Conservation (phyloP, 2,113 vertebrate genomes). For the Forbesichthys papilliferus region DNA sequence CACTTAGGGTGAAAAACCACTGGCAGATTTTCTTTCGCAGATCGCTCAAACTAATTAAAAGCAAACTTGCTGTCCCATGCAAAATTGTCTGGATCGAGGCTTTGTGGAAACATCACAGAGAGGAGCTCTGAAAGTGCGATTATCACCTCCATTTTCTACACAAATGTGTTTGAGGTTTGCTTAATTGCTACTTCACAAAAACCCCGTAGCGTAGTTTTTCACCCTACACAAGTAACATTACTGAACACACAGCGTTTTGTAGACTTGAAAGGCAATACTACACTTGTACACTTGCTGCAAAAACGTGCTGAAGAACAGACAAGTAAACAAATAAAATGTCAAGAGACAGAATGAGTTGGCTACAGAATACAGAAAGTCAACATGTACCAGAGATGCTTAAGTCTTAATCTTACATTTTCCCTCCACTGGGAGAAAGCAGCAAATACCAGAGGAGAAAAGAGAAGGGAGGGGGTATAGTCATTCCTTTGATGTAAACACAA, state of each 20-base stretch:
- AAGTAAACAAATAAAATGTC: neutral
- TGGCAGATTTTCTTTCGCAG: slow-evolving; percentile 59
- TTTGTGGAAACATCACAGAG: slow-evolving; percentile 48
- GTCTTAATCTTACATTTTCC: slow-evolving; percentile 76
- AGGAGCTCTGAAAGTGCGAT: slow-evolving; percentile 33
- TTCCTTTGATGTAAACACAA: slow-evolving; percentile 70
- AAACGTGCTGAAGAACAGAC: neutral
- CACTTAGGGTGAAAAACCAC: slow-evolving; percentile 70
- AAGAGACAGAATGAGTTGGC: neutral
- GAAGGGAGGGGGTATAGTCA: slow-evolving; percentile 67
- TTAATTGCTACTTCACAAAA: slow-evolving; percentile 46
- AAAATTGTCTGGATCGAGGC: slow-evolving; percentile 44
- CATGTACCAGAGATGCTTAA: slow-evolving; percentile 70
- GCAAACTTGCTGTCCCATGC: slow-evolving; percentile 57
- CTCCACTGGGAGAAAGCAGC: slow-evolving; percentile 76
- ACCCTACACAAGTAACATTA: slow-evolving; percentile 54
- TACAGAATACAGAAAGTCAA: slow-evolving; percentile 65
- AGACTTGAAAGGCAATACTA: neutral
- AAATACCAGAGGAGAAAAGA: slow-evolving; percentile 64
- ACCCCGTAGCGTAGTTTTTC: slow-evolving; percentile 53
- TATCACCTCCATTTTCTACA: slow-evolving; percentile 16
- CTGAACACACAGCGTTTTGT: neutral
- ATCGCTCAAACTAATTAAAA: slow-evolving; percentile 57
- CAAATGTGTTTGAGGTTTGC: slow-evolving; percentile 27
- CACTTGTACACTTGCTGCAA: neutral